Percentiles rank a stretch among this genome's conserved stretches.
These are phyloP conservation scores for Caerostris extrusa DNA, from an alignment of 1,140 invertebrate genomes.

Conservation along the genomic window DNA sequence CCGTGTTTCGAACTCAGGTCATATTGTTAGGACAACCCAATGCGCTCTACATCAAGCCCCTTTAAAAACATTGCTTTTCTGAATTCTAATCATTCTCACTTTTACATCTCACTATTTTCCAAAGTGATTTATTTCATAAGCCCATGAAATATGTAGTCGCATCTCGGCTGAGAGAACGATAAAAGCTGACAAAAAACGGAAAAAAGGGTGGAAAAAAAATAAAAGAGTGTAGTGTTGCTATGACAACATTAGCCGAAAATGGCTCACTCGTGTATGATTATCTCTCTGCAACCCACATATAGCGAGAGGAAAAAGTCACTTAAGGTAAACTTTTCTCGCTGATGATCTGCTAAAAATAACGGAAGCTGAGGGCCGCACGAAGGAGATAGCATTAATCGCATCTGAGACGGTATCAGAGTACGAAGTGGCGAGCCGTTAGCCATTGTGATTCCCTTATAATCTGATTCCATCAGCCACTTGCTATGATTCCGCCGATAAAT, in stretches of 20 bases:
- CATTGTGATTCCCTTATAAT: conserved; percentile 68
- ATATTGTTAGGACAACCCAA: too few relatives aligned
- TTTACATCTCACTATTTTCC: not conserved
- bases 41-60: too few relatives aligned
- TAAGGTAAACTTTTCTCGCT: conserved; percentile 63
- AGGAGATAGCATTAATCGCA: not conserved
- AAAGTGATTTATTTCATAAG: not conserved
- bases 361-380: not conserved
- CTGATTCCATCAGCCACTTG: conserved; percentile 62
- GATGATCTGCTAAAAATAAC: conserved; percentile 70
- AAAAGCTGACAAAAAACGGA: not conserved
- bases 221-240: conserved; percentile 9
- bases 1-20: too few relatives aligned
- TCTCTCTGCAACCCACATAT: not conserved
- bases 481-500: conserved; percentile 66
- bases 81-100: too few relatives aligned
- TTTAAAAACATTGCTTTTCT: too few relatives aligned
- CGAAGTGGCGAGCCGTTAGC: conserved; percentile 51
- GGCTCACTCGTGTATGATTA: conserved; percentile 53
- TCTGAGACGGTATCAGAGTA: conserved; percentile 41
- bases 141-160: not conserved
- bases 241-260: conserved; percentile 61
- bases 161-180: not conserved
- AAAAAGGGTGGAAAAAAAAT: not conserved
- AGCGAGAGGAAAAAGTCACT: conserved; percentile 5